phyloP scores from a whole-genome alignment of 2,113 vertebrate species.

The Astur gentilis region DNA sequence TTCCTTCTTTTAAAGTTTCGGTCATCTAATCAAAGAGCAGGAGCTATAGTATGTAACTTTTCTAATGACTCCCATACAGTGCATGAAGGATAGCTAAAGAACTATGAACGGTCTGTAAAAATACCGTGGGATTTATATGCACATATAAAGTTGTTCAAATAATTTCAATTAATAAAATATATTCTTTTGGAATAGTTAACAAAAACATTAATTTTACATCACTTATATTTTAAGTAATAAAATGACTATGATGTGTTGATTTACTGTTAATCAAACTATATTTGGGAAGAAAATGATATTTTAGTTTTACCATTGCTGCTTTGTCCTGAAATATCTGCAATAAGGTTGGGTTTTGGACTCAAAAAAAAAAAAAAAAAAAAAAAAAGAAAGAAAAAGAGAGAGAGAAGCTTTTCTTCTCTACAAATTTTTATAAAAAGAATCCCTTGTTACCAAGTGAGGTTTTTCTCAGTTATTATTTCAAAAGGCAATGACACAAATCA shows the following conservation, averaged over 20 bases:
- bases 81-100: neutral
- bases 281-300: neutral
- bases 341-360: neutral
- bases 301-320: neutral
- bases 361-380: neutral
- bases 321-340: neutral
- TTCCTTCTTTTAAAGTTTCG: neutral
- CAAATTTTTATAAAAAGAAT: neutral
- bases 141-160: neutral
- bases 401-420: neutral
- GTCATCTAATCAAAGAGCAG: neutral
- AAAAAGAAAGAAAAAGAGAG: neutral
- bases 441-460: neutral
- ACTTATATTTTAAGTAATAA: constrained; percentile 50
- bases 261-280: neutral
- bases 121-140: neutral
- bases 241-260: neutral
- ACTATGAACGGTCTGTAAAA: neutral
- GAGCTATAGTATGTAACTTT: neutral
- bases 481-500: neutral
- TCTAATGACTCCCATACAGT: neutral
- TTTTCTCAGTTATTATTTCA: neutral
- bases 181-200: neutral
- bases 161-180: neutral
- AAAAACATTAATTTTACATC: neutral